Base-by-base conservation (phyloP, 2,797 vertebrate species). In the Sebastes taczanowskii region DNA sequence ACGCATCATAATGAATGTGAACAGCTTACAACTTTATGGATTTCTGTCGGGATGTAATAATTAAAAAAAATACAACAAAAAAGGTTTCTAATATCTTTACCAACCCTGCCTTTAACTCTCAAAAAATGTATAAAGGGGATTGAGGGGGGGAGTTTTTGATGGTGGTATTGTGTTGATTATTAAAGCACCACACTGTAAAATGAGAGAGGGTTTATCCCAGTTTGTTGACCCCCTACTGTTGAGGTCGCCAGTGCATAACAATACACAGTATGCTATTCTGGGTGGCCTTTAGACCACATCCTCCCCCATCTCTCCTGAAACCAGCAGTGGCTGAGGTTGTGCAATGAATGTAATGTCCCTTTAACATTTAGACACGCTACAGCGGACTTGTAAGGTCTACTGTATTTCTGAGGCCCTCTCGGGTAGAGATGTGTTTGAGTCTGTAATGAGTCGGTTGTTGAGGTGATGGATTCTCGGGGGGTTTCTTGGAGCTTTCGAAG, bases 401-500 rank as follows among this genome's bases (percentile, higher is more conserved):
- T 78, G 65, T 84, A 76, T 68, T 77, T 60, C 60, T 74, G 67
- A 59, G 76, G 27, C 63, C 61, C 22, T 58, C 3, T 69, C 59
- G 73, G 83, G 67, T 56, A 67, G 79, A 83, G 88, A 74, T 77
- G 25, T 84, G 71, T 91, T 83, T 81, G 67, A 77, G 34, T 86
- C 61, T 80, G 34, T 69, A 80, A 80, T 65, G 64, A 78, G 67
- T 69, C 62, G 35, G 83, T 89, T 81, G 89, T 88, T 86, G 68
- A 86, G 80, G 83, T 84, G 86, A 84, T 89, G 78, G 80, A 85
- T 83, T 79, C 78, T 86, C 79, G 0, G 56, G 81, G 85, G 81
- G 63, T 86, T 86, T 86, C 78, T 55, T 0, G 10, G 52, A 73
- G 68, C 67, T 49, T 63, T 84, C 18, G 4, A 67, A 82, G 88